Evolutionary conservation across 2,797 vertebrate genomes (phyloP).

Genomic region (Lutjanus argentimaculatus): DNA sequence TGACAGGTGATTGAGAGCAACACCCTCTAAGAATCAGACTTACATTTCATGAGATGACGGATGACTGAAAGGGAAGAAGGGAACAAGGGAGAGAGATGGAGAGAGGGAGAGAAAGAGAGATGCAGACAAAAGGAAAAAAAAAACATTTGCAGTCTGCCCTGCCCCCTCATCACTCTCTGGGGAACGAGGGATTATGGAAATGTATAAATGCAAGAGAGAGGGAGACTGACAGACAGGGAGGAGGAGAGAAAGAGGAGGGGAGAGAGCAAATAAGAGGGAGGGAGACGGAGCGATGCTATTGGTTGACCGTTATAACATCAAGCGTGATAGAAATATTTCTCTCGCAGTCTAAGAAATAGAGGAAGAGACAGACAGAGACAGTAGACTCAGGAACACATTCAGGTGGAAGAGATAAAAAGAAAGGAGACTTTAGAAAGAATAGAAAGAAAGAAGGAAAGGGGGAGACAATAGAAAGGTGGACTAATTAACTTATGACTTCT

Average conservation of each 20-base stretch:
- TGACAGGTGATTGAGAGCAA: conserved; percentile 57
- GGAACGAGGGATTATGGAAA: conserved; percentile 82
- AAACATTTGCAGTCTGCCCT: conserved; percentile 79
- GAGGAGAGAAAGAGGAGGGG: conserved; percentile 21
- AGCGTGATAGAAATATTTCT: conserved; percentile 78
- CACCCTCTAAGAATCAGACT: conserved; percentile 36
- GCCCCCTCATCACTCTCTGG: conserved; percentile 79
- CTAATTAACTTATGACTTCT: conserved; percentile 71
- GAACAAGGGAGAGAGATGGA: conserved; percentile 27
- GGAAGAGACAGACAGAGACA: conserved; percentile 59
- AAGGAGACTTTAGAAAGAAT: conserved; percentile 30
- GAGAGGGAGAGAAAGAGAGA: conserved; percentile 29
- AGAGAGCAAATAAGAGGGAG: conserved; percentile 66
- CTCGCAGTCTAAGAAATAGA: conserved; percentile 71
- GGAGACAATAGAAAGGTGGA: conserved; percentile 56
- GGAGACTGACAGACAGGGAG: conserved; percentile 54
- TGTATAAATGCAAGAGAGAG: conserved; percentile 70
- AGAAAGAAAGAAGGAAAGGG: conserved; percentile 14
- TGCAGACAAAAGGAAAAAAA: conserved; percentile 60
- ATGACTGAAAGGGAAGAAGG: conserved; percentile 52
- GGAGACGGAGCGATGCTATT: conserved; percentile 76
- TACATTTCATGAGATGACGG: conserved; percentile 52
- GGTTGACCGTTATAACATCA: conserved; percentile 75
- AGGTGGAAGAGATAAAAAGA: conserved; percentile 45
- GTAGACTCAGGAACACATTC: conserved; percentile 67